Conservation (phyloP, 2,797 vertebrate genomes). For the Oryzias dopingdopingensis region DNA sequence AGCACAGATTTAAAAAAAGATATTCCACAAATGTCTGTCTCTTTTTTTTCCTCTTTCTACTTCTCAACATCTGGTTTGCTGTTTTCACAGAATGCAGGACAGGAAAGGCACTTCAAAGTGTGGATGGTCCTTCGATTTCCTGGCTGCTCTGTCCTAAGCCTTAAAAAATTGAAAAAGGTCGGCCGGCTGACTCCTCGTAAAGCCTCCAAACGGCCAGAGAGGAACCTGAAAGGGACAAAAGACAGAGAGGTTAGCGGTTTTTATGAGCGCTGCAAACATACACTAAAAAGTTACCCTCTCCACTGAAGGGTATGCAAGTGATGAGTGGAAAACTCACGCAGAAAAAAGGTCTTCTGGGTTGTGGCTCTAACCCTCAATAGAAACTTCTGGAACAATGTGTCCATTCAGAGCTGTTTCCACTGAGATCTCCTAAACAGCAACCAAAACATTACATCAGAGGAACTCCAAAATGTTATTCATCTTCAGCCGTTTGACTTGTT, state of each 20-base stretch:
- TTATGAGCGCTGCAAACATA: neutral
- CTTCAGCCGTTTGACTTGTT: too few relatives aligned
- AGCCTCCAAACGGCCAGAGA: conserved; percentile 40
- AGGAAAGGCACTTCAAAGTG: conserved; percentile 74
- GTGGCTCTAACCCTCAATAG: conserved; percentile 65
- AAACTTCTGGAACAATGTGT: conserved; percentile 64
- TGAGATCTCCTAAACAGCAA: conserved; percentile 49
- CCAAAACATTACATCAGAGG: too few relatives aligned
- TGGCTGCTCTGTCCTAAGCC: conserved; percentile 45
- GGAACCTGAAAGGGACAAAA: conserved; percentile 51
- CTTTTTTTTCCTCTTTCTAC: conserved; percentile 27
- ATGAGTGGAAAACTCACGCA: conserved; percentile 34
- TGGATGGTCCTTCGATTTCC: conserved; percentile 63
- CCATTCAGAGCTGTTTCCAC: conserved; percentile 58
- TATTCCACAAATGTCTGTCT: conserved; percentile 34
- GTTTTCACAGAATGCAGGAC: conserved; percentile 49
- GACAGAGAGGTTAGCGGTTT: neutral
- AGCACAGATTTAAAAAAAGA: conserved; percentile 10
- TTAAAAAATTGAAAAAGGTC: conserved; percentile 47
- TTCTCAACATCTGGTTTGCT: conserved; percentile 53
- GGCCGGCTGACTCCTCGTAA: conserved; percentile 41
- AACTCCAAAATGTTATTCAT: too few relatives aligned
- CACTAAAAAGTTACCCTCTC: neutral
- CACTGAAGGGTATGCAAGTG: neutral
- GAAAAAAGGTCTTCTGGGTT: conserved; percentile 33